A percentile compares a stretch with the other conserved stretches of the same genome.
phyloP scores from a whole-genome alignment of 2,888 invertebrate genomes.

The Oscheius sp. region DNA sequence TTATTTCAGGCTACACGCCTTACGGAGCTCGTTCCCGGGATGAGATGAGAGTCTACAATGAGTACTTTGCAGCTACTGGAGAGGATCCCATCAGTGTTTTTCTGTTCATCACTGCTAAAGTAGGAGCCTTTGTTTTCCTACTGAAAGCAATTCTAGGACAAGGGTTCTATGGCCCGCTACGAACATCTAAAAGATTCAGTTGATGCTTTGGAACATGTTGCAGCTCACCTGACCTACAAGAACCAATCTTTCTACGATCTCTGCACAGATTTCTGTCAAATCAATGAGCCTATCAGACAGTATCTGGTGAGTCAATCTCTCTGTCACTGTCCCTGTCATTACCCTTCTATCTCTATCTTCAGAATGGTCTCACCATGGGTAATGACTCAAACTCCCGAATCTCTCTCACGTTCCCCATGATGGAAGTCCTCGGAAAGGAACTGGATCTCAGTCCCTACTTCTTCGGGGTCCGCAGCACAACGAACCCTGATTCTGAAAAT shows the following conservation, averaged over 20 bases:
- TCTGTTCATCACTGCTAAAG: slow-evolving; percentile 61
- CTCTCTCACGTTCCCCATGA: slow-evolving; percentile 64
- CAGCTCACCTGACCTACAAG: slow-evolving; percentile 51
- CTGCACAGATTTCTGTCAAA: slow-evolving; percentile 67
- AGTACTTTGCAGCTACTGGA: slow-evolving; percentile 58
- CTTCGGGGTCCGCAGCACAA: slow-evolving; percentile 59
- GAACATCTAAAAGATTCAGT: slow-evolving; percentile 61
- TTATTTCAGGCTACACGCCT: slow-evolving; percentile 66
- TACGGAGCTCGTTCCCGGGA: slow-evolving; percentile 61
- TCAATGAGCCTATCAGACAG: slow-evolving; percentile 68
- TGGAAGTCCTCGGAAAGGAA: slow-evolving; percentile 65
- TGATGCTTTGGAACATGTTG: slow-evolving; percentile 59
- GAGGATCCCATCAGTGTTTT: slow-evolving; percentile 62
- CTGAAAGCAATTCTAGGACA: slow-evolving; percentile 39
- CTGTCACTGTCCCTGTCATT: neutral
- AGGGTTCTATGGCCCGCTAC: slow-evolving; percentile 56
- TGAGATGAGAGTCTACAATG: slow-evolving; percentile 59
- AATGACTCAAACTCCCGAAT: slow-evolving; percentile 42
- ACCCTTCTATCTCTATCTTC: slow-evolving; percentile 27
- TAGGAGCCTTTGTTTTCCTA: neutral
- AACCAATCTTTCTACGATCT: slow-evolving; percentile 60
- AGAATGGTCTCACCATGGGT: slow-evolving; percentile 62
- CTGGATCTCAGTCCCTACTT: slow-evolving; percentile 68
- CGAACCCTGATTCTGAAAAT: slow-evolving; percentile 31
- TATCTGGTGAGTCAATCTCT: slow-evolving; percentile 52